Evolutionary conservation across 2,113 vertebrate genomes (phyloP).

Genomic region (Collichthys lucidus): DNA sequence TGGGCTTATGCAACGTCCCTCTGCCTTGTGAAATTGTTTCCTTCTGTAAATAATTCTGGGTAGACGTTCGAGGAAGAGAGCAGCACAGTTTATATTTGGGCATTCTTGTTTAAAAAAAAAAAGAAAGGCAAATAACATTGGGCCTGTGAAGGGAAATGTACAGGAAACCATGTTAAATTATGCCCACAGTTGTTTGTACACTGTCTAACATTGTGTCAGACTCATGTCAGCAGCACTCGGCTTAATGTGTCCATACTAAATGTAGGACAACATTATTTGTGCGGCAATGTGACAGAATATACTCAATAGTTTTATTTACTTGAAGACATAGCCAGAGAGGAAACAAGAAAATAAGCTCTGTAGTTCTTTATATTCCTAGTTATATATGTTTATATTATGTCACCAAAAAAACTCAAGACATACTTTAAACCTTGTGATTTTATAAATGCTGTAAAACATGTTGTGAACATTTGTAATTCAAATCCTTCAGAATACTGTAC

Average conservation of each 20-base stretch:
- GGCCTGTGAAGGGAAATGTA: constrained; percentile 16
- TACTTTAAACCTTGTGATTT: neutral
- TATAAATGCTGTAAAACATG: neutral
- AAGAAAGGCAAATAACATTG: constrained; percentile 37
- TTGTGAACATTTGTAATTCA: neutral
- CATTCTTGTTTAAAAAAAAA: constrained; percentile 56
- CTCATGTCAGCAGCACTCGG: neutral
- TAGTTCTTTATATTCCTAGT: neutral
- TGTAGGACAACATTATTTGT: neutral
- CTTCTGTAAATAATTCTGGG: constrained; percentile 73
- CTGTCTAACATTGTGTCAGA: neutral
- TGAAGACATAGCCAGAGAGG: neutral
- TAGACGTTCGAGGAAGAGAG: constrained; percentile 49
- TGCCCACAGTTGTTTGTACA: neutral
- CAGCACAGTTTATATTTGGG: constrained; percentile 60
- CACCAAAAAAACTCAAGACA: neutral
- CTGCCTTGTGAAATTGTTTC: constrained; percentile 70
- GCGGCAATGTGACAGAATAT: neutral
- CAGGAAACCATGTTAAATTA: constrained; percentile 43
- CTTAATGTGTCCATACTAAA: constrained; percentile 14
- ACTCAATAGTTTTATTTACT: neutral
- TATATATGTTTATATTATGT: constrained; percentile 1
- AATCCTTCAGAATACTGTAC: neutral
- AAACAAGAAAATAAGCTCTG: constrained; percentile 8
- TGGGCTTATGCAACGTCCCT: constrained; percentile 70